Base-by-base conservation (phyloP, 2,113 vertebrate species). In the Tautogolabrus adspersus region DNA sequence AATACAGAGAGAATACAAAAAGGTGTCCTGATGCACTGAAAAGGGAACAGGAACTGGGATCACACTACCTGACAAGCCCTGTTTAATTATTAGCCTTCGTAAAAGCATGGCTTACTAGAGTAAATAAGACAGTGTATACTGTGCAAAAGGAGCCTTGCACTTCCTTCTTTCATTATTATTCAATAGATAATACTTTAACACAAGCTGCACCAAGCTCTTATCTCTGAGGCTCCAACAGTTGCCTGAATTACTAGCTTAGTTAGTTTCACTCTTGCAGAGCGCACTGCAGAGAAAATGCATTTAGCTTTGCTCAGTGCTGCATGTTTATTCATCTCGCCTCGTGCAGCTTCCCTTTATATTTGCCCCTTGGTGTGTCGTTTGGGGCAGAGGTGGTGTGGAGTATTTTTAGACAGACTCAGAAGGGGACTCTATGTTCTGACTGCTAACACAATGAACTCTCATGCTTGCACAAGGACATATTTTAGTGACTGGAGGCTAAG, bases 351-450 rank as follows among this genome's bases (percentile, higher is more conserved):
- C 84, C 74, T 83, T 70, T 71, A 81, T 72, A 66, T 75, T 30
- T 72, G 84, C 64, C 79, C 82, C 71, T 79, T 13, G 66, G 60
- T 77, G 87, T 82, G 89, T 56, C 49, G 79, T 88, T 86, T 23
- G 16, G 82, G 87, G 66, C 72, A 82, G 85, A 87, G 88, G 83
- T 85, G 83, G 65, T 19, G 47, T 38, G 64, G 72, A 56, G 84
- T 91, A 92, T 93, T 93, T 93, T 91, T 90, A 93, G 85, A 60
- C 63, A 1, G 47, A 63, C 70, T 88, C 75, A 34, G 55, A 66
- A 65, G 75, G 75, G 80, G 70, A 76, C 77, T 84, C 26, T 76
- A 23, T 84, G 85, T 83, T 69, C 82, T 46, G 52, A 82, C 71
- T 74, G 61, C 82, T 70, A 73, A 86, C 87, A 91, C 86, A 91